Percentiles rank a stretch among this genome's conserved stretches.
phyloP scores from a whole-genome alignment of 2,113 vertebrate species.

The Galbula dea region DNA sequence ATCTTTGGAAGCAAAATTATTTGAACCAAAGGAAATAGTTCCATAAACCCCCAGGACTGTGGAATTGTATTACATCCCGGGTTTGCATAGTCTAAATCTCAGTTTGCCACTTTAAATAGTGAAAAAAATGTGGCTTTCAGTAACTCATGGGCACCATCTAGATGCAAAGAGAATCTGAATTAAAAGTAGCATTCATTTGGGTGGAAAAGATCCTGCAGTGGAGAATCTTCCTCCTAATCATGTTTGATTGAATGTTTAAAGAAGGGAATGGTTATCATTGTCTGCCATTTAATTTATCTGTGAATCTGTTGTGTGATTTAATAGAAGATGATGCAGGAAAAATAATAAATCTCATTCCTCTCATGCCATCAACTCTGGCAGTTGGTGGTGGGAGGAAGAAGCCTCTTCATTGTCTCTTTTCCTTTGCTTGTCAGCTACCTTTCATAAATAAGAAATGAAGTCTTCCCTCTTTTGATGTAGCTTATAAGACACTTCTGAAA shows the following conservation, averaged over 20 bases:
- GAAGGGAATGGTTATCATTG: neutral
- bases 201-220: neutral
- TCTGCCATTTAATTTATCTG: neutral
- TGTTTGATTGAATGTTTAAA: neutral
- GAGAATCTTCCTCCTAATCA: neutral
- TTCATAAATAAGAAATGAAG: slow-evolving; percentile 39
- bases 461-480: neutral
- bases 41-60: neutral
- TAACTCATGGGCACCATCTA: neutral
- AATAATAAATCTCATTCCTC: neutral
- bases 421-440: neutral
- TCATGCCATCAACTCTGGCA: neutral
- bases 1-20: neutral
- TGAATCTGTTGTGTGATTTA: neutral
- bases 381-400: neutral
- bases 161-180: neutral
- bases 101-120: neutral
- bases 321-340: neutral
- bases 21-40: neutral
- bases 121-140: neutral
- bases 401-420: neutral
- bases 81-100: neutral
- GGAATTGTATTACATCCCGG: neutral
- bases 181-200: neutral
- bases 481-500: neutral